Base-by-base conservation (phyloP, 2,113 vertebrate species). In the Neolamprologus falcicula region DNA sequence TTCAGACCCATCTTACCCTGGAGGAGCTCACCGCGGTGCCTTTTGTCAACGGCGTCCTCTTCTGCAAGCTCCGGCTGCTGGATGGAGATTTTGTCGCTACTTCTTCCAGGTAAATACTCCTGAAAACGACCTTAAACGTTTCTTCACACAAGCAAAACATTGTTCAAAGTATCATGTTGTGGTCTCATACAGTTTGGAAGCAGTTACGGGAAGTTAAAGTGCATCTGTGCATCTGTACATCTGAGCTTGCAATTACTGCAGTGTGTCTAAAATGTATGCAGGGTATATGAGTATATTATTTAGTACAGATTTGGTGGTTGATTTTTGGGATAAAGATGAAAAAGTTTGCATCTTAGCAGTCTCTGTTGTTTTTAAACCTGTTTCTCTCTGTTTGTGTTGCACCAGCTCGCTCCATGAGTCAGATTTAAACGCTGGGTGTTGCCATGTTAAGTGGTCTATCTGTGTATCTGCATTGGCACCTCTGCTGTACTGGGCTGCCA, bases 31-130 rank as follows among this genome's bases (percentile, higher is more conserved):
- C 97, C 12, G 98, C 98, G 0, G 98, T 99, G 63, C 98, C 98
- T 17, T 99, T 99, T 84, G 98, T 99, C 89, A 99, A 99, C 55
- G 98, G 98, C 52, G 97, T 99, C 37, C 94, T 99, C 45, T 99
- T 99, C 96, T 99, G 98, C 94, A 99, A 99, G 87, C 97, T 99
- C 89, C 94, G 98, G 90, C 96, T 99, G 94, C 93, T 99, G 92
- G 98, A 99, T 81, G 98, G 98, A 88, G 98, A 99, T 54, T 99
- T 99, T 63, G 96, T 96, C 54, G 97, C 97, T 14, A 95, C 98
- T 81, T 99, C 98, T 9, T 97, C 97, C 85, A 98, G 98, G 98
- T 99, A 97, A 86, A 6, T 10, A 9, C 28, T 40, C 17, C 40
- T 12, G 0, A 21, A 86, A 83, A 37, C 45, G 26, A 4, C 7